A percentile compares a stretch with the other conserved stretches of the same genome.
Evolutionary conservation across 2,113 vertebrate species (phyloP).

Genomic region (Helogale parvula): DNA sequence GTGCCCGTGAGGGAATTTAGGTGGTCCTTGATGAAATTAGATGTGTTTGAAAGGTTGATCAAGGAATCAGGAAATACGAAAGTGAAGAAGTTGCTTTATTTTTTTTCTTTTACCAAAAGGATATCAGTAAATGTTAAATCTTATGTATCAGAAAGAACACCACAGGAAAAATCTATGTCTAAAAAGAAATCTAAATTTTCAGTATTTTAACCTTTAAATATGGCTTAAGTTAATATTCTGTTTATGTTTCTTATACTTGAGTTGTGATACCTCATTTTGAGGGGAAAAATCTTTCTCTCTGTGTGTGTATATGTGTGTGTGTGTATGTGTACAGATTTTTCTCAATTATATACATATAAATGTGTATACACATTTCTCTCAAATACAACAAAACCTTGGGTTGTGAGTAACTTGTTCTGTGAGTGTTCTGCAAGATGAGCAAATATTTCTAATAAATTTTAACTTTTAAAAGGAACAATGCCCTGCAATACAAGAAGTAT

Average conservation of each 20-base stretch:
- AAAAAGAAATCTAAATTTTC: not conserved
- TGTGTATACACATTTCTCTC: no score
- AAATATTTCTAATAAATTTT: no score
- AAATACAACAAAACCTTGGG: no score
- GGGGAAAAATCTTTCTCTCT: not conserved
- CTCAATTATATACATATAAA: not conserved
- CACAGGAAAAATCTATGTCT: not conserved
- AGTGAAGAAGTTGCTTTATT: not conserved
- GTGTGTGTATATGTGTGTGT: not conserved
- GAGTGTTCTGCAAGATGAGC: no score
- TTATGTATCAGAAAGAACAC: not conserved
- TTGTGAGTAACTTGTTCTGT: no score
- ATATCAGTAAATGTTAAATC: not conserved
- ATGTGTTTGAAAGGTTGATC: not conserved
- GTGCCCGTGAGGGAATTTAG: slow-evolving; percentile 46
- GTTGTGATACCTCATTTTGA: not conserved
- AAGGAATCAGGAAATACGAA: slow-evolving; percentile 35
- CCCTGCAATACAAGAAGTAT: no score
- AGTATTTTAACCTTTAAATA: not conserved
- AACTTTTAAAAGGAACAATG: no score
- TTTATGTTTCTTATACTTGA: not conserved
- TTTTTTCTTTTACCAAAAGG: not conserved
- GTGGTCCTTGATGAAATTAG: slow-evolving; percentile 59
- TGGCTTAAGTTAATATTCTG: not conserved
- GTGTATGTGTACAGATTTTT: not conserved